Evolutionary conservation across 2,113 vertebrate genomes (phyloP), one percentile per base, ranked within the genome.

Genomic region (Megaptera novaeangliae): DNA sequence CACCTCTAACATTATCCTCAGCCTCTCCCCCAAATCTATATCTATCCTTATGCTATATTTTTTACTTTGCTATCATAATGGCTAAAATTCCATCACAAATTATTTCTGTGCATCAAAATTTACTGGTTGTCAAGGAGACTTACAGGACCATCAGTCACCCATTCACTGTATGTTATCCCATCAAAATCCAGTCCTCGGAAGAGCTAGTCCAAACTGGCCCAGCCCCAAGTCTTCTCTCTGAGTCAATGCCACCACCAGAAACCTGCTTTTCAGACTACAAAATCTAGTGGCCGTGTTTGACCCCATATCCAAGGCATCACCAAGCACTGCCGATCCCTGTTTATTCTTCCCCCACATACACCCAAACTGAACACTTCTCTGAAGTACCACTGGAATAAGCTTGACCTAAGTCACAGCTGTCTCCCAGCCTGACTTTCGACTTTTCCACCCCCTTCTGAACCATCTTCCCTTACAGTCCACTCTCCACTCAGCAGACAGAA

Each of bases 401-500:
- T 44, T 36, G 25, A 69, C 23, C 10, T 8, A 55, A 87, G 36
- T 23, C 64, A 39, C 17, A 57, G 18, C 18, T 74, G 7, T 41
- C 20, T 75, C 49, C 81, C 74, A 36, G n/a, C 31, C 55, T 55
- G 25, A n/a, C 14, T 23, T 80, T 64, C 46, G 14, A 21, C 6
- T 23, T 78, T 82, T 72, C 52, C 15, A 12, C 5, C 9, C 20
- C 3, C 9, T 71, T 69, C 82, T 41, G 55, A 55, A 49, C 25
- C 77, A 36, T 31, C 7, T 29, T 29, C 6, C 8, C 20, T 23
- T 52, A 0, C 0, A 1, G 14, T 36, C 8, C 20, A 18, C 36
- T 71, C n/a, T 78, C 44, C 15, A n/a, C 11, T 44, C 29, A 39
- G 63, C 68, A 86, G 92, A 61, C 15, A 81, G 80, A 81, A 44